Conservation (phyloP, 2,888 invertebrate species). For the Monochamus alternatus region DNA sequence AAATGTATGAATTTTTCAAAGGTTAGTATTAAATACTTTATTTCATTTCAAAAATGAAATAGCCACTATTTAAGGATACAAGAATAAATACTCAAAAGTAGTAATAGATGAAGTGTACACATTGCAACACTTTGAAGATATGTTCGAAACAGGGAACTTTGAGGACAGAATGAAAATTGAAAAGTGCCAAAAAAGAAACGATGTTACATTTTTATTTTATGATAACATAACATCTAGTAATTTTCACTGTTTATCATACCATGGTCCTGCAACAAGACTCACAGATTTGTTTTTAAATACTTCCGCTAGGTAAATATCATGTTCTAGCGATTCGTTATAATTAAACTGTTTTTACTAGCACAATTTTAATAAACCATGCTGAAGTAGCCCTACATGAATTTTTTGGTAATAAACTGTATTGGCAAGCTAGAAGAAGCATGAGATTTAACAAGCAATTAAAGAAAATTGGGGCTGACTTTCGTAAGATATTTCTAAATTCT, state of each 20-base stretch:
- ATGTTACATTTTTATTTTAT: conserved; percentile 82
- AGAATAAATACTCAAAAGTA: conserved; percentile 66
- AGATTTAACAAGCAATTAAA: conserved; percentile 83
- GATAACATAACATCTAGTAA: conserved; percentile 78
- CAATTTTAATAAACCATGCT: conserved; percentile 83
- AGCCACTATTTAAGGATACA: conserved; percentile 68
- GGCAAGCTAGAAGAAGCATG: conserved; percentile 93
- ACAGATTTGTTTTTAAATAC: conserved; percentile 75
- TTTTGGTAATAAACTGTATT: conserved; percentile 89
- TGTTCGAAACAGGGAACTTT: conserved; percentile 87
- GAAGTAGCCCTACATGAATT: conserved; percentile 90
- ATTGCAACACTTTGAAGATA: conserved; percentile 88
- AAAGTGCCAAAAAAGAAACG: conserved; percentile 71
- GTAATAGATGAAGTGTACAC: conserved; percentile 85
- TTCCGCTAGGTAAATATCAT: conserved; percentile 68
- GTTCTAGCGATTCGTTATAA: too few species aligned
- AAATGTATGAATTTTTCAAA: conserved; percentile 85
- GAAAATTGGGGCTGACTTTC: conserved; percentile 80
- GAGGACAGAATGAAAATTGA: conserved; percentile 84
- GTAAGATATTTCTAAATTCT: conserved; percentile 77
- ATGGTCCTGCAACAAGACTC: conserved; percentile 82
- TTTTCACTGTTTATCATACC: conserved; percentile 86
- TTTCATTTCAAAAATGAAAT: neutral
- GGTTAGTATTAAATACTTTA: conserved; percentile 68
- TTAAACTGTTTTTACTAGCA: conserved; percentile 65